Percentiles rank a stretch among this genome's conserved stretches.
Conservation (phyloP, 2,888 invertebrate genomes). For the Glomeris marginata region DNA sequence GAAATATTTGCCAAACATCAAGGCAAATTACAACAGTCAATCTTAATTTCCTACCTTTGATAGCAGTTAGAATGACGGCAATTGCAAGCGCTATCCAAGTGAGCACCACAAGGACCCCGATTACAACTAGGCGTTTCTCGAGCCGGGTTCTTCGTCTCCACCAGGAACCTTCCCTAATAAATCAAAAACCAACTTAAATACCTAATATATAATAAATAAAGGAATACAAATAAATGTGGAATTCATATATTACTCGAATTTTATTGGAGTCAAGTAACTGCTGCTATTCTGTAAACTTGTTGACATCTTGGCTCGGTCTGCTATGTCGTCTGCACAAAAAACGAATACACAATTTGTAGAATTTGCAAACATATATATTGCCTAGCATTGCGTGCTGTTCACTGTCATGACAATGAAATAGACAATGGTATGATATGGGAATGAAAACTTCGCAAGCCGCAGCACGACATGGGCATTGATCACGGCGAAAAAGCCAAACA, state of each 20-base stretch:
- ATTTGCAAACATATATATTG: too few relatives aligned
- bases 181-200: neutral
- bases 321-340: neutral
- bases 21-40: too few relatives aligned
- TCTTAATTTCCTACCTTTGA: constrained; percentile 8
- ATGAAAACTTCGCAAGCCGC: too few relatives aligned
- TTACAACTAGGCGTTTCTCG: constrained; percentile 8
- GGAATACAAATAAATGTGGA: neutral
- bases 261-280: constrained; percentile 4
- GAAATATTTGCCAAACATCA: too few relatives aligned
- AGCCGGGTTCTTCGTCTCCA: constrained; percentile 10
- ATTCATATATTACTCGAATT: neutral
- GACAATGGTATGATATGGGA: too few relatives aligned
- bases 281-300: constrained; percentile 6
- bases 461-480: too few relatives aligned
- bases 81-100: constrained; percentile 4
- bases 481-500: too few relatives aligned
- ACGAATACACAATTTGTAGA: neutral
- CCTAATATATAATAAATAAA: neutral
- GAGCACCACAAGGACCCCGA: constrained; percentile 5
- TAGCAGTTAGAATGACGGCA: constrained; percentile 5
- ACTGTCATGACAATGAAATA: too few relatives aligned
- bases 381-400: too few relatives aligned
- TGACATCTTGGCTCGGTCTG: neutral
- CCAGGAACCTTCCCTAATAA: constrained; percentile 4